Conservation (phyloP, 2,888 invertebrate genomes). For the Ellobium chinense region DNA sequence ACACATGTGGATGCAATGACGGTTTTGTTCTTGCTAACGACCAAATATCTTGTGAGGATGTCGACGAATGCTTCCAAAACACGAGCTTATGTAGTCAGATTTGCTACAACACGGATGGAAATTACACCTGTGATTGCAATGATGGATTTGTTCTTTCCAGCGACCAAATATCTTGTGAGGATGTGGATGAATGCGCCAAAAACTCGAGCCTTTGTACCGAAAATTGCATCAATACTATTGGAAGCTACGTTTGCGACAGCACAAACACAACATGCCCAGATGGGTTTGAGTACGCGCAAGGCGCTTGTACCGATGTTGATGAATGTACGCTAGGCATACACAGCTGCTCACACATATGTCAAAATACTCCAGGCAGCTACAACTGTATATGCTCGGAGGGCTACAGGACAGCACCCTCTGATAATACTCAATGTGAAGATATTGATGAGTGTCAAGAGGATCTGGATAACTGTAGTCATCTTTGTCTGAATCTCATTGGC, state of each 20-base stretch:
- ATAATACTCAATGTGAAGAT: neutral
- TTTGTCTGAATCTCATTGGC: neutral
- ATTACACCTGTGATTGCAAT: constrained; percentile 68
- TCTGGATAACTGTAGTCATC: neutral
- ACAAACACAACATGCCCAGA: no score
- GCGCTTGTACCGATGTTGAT: neutral
- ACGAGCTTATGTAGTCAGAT: constrained; percentile 52
- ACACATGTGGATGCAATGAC: neutral
- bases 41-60: neutral
- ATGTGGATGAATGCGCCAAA: neutral
- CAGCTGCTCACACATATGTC: constrained; percentile 14
- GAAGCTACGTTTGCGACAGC: neutral
- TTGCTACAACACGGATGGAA: constrained; percentile 76
- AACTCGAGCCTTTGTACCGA: neutral
- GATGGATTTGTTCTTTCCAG: constrained; percentile 62
- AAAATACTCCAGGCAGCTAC: neutral
- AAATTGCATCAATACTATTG: neutral
- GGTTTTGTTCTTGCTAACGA: neutral
- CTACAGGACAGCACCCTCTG: neutral
- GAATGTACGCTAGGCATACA: neutral
- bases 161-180: constrained; percentile 1
- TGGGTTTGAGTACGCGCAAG: neutral
- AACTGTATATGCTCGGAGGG: constrained; percentile 9
- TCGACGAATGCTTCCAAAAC: constrained; percentile 67
- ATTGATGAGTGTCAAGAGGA: neutral